Evolutionary conservation across 2,888 invertebrate species (phyloP).

Genomic region (Zygaena filipendulae): DNA sequence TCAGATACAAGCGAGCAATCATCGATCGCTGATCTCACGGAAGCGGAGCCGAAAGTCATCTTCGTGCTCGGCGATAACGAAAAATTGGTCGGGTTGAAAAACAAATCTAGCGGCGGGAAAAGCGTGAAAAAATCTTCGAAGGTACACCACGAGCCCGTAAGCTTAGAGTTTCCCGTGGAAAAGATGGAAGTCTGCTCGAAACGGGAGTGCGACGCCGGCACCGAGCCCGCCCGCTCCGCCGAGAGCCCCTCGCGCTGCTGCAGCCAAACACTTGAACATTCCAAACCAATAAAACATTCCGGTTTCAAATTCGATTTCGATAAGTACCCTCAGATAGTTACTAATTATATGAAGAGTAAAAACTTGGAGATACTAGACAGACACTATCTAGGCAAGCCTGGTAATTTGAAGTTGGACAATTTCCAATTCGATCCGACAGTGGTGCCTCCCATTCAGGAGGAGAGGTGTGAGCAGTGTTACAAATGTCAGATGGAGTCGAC

Average conservation of each 20-base stretch:
- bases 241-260: conserved; percentile 55
- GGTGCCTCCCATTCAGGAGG: conserved; percentile 51
- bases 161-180: conserved; percentile 21
- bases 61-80: conserved; percentile 80
- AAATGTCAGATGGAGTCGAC: conserved; percentile 66
- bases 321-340: conserved; percentile 78
- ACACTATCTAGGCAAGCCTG: conserved; percentile 67
- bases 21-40: conserved; percentile 34
- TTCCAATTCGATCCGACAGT: conserved; percentile 61
- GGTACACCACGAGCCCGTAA: conserved; percentile 29
- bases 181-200: conserved; percentile 24
- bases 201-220: conserved; percentile 26
- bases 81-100: conserved; percentile 73
- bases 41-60: conserved; percentile 61
- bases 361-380: conserved; percentile 73
- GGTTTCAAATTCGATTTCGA: conserved; percentile 80
- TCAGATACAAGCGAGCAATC: conserved; percentile 47
- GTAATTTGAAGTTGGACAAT: conserved; percentile 62
- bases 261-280: conserved; percentile 64
- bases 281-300: conserved; percentile 73
- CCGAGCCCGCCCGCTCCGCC: conserved; percentile 21
- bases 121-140: conserved; percentile 52
- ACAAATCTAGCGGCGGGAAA: conserved; percentile 49
- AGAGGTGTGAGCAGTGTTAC: conserved; percentile 64
- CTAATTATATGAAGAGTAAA: conserved; percentile 80